Evolutionary conservation across 23 tunicate genomes (phyloP).

Genomic region (Oikopleura vanhoeffeni): DNA sequence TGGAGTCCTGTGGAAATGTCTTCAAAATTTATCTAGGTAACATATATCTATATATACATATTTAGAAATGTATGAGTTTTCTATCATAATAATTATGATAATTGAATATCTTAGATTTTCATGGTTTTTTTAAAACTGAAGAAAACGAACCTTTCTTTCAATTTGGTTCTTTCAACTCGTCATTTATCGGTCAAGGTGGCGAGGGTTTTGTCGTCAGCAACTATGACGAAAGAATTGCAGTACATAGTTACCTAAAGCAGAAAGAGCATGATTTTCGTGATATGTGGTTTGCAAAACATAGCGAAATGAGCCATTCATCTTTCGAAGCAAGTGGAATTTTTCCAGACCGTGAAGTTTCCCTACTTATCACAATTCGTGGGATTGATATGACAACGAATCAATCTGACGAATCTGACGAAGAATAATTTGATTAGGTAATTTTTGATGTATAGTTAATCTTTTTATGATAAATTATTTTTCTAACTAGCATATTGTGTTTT

Average conservation of each 20-base stretch:
- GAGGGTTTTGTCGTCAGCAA: not conserved
- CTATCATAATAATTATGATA: too few species aligned
- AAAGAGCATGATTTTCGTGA: not conserved
- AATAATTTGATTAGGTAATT: too few species aligned
- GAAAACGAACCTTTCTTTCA: not conserved
- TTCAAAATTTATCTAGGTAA: not conserved
- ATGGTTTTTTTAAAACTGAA: not conserved
- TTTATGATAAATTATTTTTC: too few species aligned
- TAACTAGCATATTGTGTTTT: too few species aligned
- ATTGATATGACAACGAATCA: too few species aligned
- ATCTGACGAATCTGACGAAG: too few species aligned
- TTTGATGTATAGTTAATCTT: too few species aligned
- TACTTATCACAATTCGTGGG: not conserved
- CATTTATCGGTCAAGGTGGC: not conserved
- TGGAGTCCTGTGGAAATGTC: not conserved
- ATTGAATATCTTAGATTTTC: not conserved
- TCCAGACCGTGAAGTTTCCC: not conserved
- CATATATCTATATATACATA: not conserved
- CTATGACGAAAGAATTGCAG: not conserved
- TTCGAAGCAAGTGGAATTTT: not conserved
- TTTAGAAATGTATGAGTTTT: not conserved
- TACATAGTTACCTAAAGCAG: not conserved
- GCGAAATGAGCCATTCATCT: not conserved
- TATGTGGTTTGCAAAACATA: not conserved
- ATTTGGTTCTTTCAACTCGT: not conserved